A percentile compares a stretch with the other conserved stretches of the same genome.
These are phyloP conservation scores for Drosophila littoralis DNA, from an alignment of 1,140 invertebrate species.

Conservation along the genomic window DNA sequence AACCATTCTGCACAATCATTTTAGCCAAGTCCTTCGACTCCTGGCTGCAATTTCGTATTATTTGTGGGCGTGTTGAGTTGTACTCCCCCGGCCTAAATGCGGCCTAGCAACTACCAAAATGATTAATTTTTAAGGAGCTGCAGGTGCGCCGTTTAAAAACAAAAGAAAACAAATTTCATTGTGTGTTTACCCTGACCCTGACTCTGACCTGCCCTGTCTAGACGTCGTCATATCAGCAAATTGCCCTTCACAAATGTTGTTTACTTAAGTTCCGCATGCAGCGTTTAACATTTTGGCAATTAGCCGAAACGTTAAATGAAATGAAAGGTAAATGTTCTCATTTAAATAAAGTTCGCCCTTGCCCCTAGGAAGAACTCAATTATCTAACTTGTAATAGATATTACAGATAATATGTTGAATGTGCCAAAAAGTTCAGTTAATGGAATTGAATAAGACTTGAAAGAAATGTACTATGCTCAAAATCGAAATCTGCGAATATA, in stretches of 20 bases:
- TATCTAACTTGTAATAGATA: neutral
- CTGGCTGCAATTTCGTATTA: constrained; percentile 3
- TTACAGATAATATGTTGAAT: neutral
- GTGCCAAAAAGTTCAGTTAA: constrained; percentile 1
- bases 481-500: too few relatives aligned
- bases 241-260: constrained; percentile 50
- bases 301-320: constrained; percentile 25
- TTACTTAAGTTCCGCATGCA: constrained; percentile 33
- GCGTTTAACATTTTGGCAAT: constrained; percentile 37
- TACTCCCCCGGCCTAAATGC: constrained; percentile 21
- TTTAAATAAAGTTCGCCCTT: constrained; percentile 37
- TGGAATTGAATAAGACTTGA: neutral
- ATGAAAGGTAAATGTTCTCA: neutral
- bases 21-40: neutral
- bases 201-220: constrained; percentile 37
- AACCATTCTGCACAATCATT: constrained; percentile 36
- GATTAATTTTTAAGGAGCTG: constrained; percentile 32
- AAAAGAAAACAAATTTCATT: constrained; percentile 29
- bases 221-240: constrained; percentile 45
- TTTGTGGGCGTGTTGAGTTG: constrained; percentile 23
- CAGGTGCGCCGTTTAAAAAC: constrained; percentile 32
- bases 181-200: constrained; percentile 20
- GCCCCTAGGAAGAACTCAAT: neutral
- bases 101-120: constrained; percentile 1
- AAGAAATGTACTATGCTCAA: too few relatives aligned